Percentiles rank a stretch among this genome's conserved stretches.
phyloP scores from a whole-genome alignment of 2,797 vertebrate species.

The Pipistrellus pygmaeus region DNA sequence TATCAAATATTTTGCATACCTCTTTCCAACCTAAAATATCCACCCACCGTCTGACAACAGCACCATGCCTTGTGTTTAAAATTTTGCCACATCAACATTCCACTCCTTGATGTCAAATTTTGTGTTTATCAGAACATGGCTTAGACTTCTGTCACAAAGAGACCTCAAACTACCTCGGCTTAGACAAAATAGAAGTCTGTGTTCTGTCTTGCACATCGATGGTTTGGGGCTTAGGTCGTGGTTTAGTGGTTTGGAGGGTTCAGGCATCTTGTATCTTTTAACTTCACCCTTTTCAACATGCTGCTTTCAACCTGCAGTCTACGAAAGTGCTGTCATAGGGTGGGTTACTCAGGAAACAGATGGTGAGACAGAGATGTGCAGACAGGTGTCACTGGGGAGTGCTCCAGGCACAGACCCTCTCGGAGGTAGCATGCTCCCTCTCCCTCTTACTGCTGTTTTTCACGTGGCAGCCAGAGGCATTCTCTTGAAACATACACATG shows the following conservation, averaged over 20 bases:
- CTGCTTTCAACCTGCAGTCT: not conserved
- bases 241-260: not conserved
- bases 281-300: not conserved
- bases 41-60: not conserved
- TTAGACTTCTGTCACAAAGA: not conserved
- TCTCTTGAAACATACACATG: not conserved
- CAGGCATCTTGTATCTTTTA: not conserved
- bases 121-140: not conserved
- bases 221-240: not conserved
- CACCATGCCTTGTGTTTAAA: not conserved
- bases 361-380: not conserved
- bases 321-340: not conserved
- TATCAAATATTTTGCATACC: not conserved
- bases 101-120: not conserved
- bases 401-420: not conserved
- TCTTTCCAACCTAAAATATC: not conserved
- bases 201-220: not conserved
- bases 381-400: not conserved
- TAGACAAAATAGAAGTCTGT: not conserved
- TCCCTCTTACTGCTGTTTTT: not conserved
- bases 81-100: not conserved
- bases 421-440: rapidly evolving
- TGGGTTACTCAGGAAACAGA: not conserved
- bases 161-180: not conserved
- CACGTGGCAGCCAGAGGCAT: not conserved